Evolutionary conservation across 2,113 vertebrate genomes (phyloP), one percentile per base, ranked within the genome.

Genomic region (Anoura caudifer): DNA sequence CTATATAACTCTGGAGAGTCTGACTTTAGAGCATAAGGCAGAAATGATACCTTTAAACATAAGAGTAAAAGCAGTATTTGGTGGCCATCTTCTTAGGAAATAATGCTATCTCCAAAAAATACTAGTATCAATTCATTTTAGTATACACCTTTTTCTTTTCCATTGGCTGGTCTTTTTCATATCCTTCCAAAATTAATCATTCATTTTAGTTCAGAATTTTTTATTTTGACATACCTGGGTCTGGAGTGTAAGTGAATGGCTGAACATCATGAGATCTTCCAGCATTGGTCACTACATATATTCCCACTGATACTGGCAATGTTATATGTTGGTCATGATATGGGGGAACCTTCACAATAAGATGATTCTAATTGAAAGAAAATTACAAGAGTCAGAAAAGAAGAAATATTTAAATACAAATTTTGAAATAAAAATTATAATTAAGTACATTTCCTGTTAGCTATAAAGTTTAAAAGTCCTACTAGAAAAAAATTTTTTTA

Each of bases 291-390:
- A 99, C 98, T 97, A 99, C 99, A 61, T 99, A 99, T 72, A 99
- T 99, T 86, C 99, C 99, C 97, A 99, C 99, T 24, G 99, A 99
- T 87, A 99, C 99, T 77, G 99, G 97, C 70, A 99, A 98, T 92
- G 98, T 98, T 98, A 99, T 99, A 84, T 98, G 98, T 96, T 98
- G 99, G 98, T 99, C 99, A 52, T 99, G 99, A 98, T 99, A 99
- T 28, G 99, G 99, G 75, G 99, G 99, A 97, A 99, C 99, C 97
- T 99, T 99, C 95, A 99, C 99, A 97, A 99, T 99, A 97, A 99
- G 98, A 98, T 99, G 99, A 98, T 99, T 99, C 99, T 99, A 98
- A 96, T 87, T 28, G 50, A 94, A 94, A 96, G 63, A 94, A 95
- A 97, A 86, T 61, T 72, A 20, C 0, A 96, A 92, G 8, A 90